Base-by-base conservation (phyloP, 2,797 vertebrate species). In the Poeciliopsis gracilis region DNA sequence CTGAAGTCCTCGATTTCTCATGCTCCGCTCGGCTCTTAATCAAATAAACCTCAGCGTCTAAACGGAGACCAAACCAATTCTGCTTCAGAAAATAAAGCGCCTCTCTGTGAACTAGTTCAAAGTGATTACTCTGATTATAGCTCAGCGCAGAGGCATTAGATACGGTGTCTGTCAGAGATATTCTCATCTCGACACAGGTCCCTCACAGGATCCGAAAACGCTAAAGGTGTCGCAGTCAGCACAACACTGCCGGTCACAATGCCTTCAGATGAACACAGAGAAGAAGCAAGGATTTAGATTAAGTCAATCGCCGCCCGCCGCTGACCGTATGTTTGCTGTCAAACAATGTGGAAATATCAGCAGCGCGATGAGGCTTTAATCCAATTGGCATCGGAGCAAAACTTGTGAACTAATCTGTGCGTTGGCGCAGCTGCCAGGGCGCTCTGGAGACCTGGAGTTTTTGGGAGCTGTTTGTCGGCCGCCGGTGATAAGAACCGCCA, bases 341-440 rank as follows among this genome's bases (percentile, higher is more conserved):
- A 95, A 90, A 95, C 94, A 93, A 92, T 91, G 93, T 87, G 91
- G 84, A 87, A 84, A 86, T 76, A 88, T 89, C 90, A 91, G 82
- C 90, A 77, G 90, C 88, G 80, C 88, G 90, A 93, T 86, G 92
- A 90, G 83, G 90, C 89, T 90, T 70, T 95, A 95, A 96, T 96
- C 95, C 95, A 95, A 95, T 95, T 95, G 95, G 94, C 91, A 86
- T 86, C 86, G 91, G 88, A 93, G 93, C 95, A 95, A 94, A 94
- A 95, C 94, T 95, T 95, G 93, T 96, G 94, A 96, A 95, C 93
- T 96, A 96, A 96, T 96, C 95, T 96, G 91, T 87, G 95, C 93
- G 91, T 96, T 94, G 93, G 95, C 90, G 89, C 87, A 82, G 93
- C 94, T 95, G 95, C 94, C 93, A 91, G 77, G 1, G 71, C 0